Evolutionary conservation across 1,140 invertebrate species (phyloP), one percentile per base, ranked within the genome.

Genomic region (Tetraneura akinire): DNA sequence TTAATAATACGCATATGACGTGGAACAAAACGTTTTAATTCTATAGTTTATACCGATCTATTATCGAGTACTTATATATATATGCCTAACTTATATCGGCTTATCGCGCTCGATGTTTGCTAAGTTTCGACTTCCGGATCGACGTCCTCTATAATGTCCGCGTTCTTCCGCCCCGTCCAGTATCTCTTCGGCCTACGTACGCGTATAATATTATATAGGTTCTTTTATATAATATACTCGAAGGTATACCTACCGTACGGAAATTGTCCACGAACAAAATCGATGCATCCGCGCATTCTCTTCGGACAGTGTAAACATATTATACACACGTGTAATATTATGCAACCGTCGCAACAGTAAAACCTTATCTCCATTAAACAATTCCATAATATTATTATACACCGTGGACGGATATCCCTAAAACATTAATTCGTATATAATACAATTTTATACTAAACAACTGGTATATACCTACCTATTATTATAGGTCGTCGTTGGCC

Each of bases 251-350:
- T 23, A n/a, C 45, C 18, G n/a, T 45, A 14, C 64, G 13, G 37
- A 47, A 68, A 68, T 21, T 68, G 45, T 68, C 45, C 66, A 37
- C 6, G 11, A 23, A 68, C 14, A 16, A 68, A 68, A 68, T 68
- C 42, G 66, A 68, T 68, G 23, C 21, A n/a, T n/a, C 45, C 21
- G 37, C 37, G 37, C 42, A 13, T 68, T 47, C 42, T 37, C 21
- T 68, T 68, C 14, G 13, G 13, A n/a, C 6, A 37, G 32, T 37
- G 32, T 68, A 45, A 68, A 68, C 62, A 14, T 42, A 37, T 4
- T 37, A 37, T 37, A 37, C 32, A 37, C 8, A 37, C 32, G 8
- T 37, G 3, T 37, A 37, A 37, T 8, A 3, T n/a, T 3, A 3
- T 8, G 32, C 32, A 4, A 1, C 45, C 60, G 3, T 16, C 60